Percentiles rank a stretch among this genome's conserved stretches.
Evolutionary conservation across 2,888 invertebrate genomes (phyloP).

Genomic region (Nomada fucata): DNA sequence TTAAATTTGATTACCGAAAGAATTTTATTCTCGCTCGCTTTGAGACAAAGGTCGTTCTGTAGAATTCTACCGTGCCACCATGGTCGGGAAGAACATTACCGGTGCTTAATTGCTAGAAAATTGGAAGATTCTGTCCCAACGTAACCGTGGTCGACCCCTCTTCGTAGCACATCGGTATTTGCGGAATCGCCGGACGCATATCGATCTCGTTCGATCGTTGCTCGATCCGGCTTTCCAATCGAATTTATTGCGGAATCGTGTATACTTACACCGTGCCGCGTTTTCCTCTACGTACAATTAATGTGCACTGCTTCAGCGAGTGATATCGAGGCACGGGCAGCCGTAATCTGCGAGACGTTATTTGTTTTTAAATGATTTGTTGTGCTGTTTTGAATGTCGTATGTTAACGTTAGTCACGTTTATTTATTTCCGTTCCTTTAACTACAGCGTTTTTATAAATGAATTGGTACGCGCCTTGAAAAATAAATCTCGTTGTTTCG

Average conservation of each 20-base stretch:
- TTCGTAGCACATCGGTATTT: background rate
- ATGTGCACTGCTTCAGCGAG: background rate
- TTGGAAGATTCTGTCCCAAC: constrained; percentile 38
- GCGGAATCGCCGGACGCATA: constrained; percentile 2
- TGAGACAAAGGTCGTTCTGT: background rate
- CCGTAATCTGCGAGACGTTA: background rate
- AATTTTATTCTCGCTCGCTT: background rate
- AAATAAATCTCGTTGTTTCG: too few species aligned
- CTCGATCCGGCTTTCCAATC: background rate
- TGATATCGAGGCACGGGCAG: background rate
- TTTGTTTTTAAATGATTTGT: background rate
- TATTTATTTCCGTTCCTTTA: too few species aligned
- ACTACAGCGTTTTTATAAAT: too few species aligned
- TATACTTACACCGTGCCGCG: background rate
- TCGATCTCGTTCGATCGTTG: background rate
- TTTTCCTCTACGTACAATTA: background rate
- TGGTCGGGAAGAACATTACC: constrained; percentile 17
- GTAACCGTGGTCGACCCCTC: background rate
- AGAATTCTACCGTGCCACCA: background rate
- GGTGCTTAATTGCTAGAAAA: constrained; percentile 61
- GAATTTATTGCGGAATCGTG: background rate
- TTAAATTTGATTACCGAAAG: constrained; percentile 19
- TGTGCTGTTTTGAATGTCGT: background rate
- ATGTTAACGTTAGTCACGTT: background rate
- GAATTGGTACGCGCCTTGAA: too few species aligned